A percentile compares a stretch with the other conserved stretches of the same genome.
Evolutionary conservation across 2,888 invertebrate species (phyloP).

Genomic region (Theodoxus fluviatilis): DNA sequence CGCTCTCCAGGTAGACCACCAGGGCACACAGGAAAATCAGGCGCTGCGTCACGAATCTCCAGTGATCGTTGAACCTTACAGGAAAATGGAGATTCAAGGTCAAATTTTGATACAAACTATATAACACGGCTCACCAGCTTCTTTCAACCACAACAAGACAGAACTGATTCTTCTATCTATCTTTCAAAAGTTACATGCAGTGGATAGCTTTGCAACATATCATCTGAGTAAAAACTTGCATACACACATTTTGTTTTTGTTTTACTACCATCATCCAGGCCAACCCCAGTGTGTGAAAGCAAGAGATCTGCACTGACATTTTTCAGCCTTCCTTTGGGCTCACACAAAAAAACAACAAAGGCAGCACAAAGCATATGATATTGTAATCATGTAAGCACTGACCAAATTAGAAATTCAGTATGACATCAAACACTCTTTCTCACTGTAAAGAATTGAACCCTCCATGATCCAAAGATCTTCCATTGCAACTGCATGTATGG

Average conservation of each 20-base stretch:
- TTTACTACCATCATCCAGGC: background rate
- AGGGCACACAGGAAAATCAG: conserved; percentile 81
- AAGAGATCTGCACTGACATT: too few species aligned
- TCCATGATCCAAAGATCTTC: too few species aligned
- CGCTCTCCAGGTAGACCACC: conserved; percentile 81
- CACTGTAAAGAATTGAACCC: too few species aligned
- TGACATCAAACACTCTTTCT: too few species aligned
- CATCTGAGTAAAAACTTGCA: background rate
- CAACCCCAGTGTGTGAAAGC: too few species aligned
- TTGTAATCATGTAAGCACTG: too few species aligned
- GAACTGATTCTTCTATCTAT: background rate
- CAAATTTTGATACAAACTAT: background rate
- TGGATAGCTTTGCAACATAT: background rate
- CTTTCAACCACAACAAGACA: background rate
- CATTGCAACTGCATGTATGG: too few species aligned
- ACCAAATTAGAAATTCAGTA: too few species aligned
- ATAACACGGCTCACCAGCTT: background rate
- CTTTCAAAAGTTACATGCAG: background rate
- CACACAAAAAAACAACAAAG: too few species aligned
- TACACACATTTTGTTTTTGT: background rate
- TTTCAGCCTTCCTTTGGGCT: too few species aligned
- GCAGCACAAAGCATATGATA: too few species aligned
- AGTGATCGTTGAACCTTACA: conserved; percentile 81
- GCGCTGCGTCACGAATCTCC: conserved; percentile 83
- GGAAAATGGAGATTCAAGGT: background rate